phyloP scores from a whole-genome alignment of 2,113 vertebrate genomes.

The Gavia stellata region DNA sequence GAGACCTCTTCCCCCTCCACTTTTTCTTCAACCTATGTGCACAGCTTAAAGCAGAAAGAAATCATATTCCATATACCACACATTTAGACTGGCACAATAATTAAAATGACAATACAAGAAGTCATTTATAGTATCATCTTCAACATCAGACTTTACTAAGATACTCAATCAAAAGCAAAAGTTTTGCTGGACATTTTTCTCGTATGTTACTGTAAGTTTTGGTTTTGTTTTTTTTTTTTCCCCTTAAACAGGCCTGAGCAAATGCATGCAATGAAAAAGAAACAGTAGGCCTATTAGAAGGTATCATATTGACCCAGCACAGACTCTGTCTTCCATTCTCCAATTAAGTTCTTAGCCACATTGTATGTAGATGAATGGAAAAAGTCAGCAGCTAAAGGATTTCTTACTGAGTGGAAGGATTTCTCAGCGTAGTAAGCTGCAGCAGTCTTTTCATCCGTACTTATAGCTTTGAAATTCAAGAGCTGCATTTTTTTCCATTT shows the following conservation, averaged over 20 bases:
- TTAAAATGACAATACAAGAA: not conserved
- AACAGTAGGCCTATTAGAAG: not conserved
- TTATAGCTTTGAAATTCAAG: not conserved
- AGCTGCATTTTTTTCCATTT: not conserved
- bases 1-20: not conserved
- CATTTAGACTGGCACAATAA: not conserved
- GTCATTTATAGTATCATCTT: not conserved
- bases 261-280: not conserved
- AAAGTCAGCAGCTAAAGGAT: not conserved
- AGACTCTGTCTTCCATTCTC: not conserved
- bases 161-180: not conserved
- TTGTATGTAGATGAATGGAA: not conserved
- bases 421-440: not conserved
- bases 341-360: not conserved
- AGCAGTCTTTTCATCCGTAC: not conserved
- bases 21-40: not conserved
- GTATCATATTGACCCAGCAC: not conserved
- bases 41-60: not conserved
- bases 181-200: not conserved
- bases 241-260: not conserved
- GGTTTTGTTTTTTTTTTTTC: not conserved
- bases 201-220: rapidly evolving
- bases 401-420: not conserved
- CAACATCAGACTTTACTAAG: not conserved
- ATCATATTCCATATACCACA: not conserved